Conservation (phyloP, 2,888 invertebrate species). For the Polydrusus pterygomalis region DNA sequence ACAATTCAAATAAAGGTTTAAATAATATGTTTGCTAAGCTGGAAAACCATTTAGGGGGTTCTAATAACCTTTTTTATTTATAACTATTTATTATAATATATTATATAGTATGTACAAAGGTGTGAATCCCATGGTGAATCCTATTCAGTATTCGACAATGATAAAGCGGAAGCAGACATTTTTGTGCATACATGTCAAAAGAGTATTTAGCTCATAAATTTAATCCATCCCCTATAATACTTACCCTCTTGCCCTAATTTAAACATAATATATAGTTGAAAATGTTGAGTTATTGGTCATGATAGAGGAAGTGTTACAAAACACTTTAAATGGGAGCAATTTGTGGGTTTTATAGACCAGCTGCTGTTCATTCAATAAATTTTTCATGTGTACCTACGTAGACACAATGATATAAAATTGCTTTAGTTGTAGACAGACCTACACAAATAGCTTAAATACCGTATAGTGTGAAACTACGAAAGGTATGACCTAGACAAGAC, state of each 20-base stretch:
- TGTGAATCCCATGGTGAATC: too few species aligned
- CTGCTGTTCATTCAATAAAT: constrained; percentile 22
- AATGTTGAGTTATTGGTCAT: background rate
- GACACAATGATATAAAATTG: constrained; percentile 26
- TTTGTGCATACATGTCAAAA: background rate
- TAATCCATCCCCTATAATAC: constrained; percentile 11
- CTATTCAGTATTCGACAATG: too few species aligned
- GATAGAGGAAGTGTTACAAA: constrained; percentile 30
- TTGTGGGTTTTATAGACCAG: constrained; percentile 15
- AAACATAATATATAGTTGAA: too few species aligned
- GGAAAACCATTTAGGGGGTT: too few species aligned
- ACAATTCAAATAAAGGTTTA: too few species aligned
- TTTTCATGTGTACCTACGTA: constrained; percentile 27
- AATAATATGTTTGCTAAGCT: too few species aligned
- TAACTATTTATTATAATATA: too few species aligned
- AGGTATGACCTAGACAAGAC: too few species aligned
- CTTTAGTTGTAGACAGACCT: constrained; percentile 32
- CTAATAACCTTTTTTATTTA: too few species aligned
- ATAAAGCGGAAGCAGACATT: too few species aligned
- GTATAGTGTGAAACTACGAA: too few species aligned
- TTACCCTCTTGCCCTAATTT: background rate
- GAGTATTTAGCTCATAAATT: constrained; percentile 14
- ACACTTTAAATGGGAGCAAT: constrained; percentile 12
- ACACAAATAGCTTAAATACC: constrained; percentile 10
- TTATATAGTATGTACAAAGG: too few species aligned